Evolutionary conservation across 2,797 vertebrate species (phyloP), one percentile per base, ranked within the genome.

Genomic region (Leuciscus waleckii): DNA sequence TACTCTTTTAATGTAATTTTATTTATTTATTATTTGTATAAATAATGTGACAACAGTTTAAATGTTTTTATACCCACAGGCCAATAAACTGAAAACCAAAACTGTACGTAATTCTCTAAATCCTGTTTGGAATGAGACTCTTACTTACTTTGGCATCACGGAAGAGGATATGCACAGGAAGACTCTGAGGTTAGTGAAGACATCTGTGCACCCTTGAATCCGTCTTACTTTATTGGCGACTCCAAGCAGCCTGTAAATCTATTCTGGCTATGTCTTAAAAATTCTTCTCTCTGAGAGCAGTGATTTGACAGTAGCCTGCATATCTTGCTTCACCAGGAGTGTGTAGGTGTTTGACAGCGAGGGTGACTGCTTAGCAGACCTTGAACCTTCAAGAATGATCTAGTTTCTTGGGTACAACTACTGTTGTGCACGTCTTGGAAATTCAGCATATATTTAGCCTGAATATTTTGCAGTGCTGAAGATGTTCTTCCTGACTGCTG

Each of bases 51-150:
- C 63, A 32, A 14, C 14, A 32, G 29, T 65, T 17, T 0, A 65
- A 65, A 8, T 81, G 43, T 71, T 58, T 58, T 58, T 73, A 88
- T 9, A 70, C 75, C 39, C 35, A 56, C 86, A 98, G 97, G 97
- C 97, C 78, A 98, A 98, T 90, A 98, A 98, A 91, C 92, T 98
- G 92, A 98, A 97, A 93, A 98, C 97, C 2, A 97, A 96, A 93
- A 97, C 94, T 0, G 96, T 97, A 80, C 95, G 96, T 82, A 98
- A 98, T 93, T 97, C 96, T 0, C 92, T 98, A 91, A 97, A 98
- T 89, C 97, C 97, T 0, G 94, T 96, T 76, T 98, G 97, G 97
- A 97, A 97, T 0, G 97, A 98, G 93, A 96, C 94, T 2, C 95
- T 98, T 86, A 96, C 94, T 1, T 98, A 98, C 90, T 94, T 94